Percentiles rank a stretch among this genome's conserved stretches.
Conservation (phyloP, 2,888 invertebrate species). For the Andrena bucephala region DNA sequence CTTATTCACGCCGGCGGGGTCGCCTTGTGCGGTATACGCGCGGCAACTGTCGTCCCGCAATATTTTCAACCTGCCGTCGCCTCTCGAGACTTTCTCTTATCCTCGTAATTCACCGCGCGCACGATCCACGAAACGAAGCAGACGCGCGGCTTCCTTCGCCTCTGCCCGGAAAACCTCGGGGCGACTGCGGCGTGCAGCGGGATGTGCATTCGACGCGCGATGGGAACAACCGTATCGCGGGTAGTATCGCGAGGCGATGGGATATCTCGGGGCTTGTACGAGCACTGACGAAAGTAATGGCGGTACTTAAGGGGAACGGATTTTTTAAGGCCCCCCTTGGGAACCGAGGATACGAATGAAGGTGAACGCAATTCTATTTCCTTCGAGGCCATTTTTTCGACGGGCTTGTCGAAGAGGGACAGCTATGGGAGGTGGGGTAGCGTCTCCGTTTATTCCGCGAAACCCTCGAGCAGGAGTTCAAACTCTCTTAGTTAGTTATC, state of each 20-base stretch:
- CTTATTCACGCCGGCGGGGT: conserved; percentile 18
- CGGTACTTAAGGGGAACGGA: too few species aligned
- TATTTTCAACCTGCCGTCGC: conserved; percentile 60
- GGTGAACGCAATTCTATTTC: too few species aligned
- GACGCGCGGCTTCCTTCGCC: conserved; percentile 20
- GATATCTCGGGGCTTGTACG: too few species aligned
- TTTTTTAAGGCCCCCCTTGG: too few species aligned
- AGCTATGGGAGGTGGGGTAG: too few species aligned
- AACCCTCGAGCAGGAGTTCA: too few species aligned
- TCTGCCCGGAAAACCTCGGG: conserved; percentile 7
- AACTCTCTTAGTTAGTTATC: too few species aligned
- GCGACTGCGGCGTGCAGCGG: conserved; percentile 2
- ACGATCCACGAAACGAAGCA: neutral
- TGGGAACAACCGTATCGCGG: conserved; percentile 24
- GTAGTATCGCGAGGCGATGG: conserved; percentile 5
- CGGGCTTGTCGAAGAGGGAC: too few species aligned
- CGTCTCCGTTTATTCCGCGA: too few species aligned
- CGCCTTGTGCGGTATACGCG: conserved; percentile 48
- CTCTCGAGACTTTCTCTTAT: conserved; percentile 56
- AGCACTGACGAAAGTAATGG: too few species aligned
- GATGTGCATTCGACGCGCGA: conserved; percentile 21
- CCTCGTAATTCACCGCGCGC: conserved; percentile 51
- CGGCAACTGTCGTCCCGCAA: conserved; percentile 40
- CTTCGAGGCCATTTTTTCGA: too few species aligned
- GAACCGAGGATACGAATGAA: too few species aligned